A percentile compares a stretch with the other conserved stretches of the same genome.
phyloP scores from a whole-genome alignment of 2,113 vertebrate genomes.

The Apeltes quadracus region DNA sequence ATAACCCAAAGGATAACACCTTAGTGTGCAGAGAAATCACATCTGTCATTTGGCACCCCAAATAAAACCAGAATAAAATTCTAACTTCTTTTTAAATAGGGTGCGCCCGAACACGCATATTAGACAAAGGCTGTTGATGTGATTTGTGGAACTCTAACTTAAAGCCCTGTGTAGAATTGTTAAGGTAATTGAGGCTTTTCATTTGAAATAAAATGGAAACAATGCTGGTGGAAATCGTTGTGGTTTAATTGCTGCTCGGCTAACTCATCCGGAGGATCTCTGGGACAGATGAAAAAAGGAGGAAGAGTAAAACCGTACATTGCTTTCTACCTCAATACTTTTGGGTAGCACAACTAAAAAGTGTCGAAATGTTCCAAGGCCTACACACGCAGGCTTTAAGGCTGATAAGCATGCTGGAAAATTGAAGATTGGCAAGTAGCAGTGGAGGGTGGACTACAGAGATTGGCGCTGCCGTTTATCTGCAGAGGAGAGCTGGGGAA shows the following conservation, averaged over 20 bases:
- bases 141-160: neutral
- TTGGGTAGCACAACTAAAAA: conserved; percentile 13
- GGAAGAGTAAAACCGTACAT: neutral
- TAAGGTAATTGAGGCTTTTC: neutral
- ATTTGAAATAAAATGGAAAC: neutral
- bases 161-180: neutral
- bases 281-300: conserved; percentile 4
- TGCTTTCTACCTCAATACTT: conserved; percentile 1
- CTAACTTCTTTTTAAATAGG: neutral
- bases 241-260: neutral
- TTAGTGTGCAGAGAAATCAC: neutral
- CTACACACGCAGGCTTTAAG: conserved; percentile 11
- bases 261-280: neutral
- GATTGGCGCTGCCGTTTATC: conserved; percentile 20
- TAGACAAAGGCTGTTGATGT: neutral
- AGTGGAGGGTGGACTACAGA: neutral
- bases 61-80: neutral
- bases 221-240: neutral
- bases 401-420: conserved; percentile 27
- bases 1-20: neutral
- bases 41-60: neutral
- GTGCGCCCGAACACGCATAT: neutral
- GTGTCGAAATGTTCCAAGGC: conserved; percentile 2
- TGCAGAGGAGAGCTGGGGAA: conserved; percentile 33
- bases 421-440: conserved; percentile 12